These are phyloP conservation scores for Gisinianus flammeolus DNA, from an alignment of 2,888 invertebrate genomes.

Conservation along the genomic window DNA sequence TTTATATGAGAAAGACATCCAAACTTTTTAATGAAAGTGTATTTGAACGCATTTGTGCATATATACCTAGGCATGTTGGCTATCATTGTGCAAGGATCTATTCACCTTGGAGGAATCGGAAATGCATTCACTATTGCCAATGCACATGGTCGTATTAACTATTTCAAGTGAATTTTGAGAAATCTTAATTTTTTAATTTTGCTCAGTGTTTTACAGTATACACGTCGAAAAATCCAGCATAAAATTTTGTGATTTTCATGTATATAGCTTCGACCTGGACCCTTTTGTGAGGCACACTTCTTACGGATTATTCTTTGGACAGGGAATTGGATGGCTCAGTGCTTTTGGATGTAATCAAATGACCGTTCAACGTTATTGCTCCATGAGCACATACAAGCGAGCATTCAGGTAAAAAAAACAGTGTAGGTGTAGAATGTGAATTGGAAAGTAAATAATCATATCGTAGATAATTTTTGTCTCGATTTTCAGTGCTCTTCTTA, in stretches of 20 bases:
- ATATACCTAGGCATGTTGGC: conserved; percentile 76
- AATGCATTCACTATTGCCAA: conserved; percentile 59
- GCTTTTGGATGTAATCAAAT: conserved; percentile 59
- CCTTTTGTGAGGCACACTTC: conserved; percentile 51
- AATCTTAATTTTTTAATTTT: too few relatives aligned
- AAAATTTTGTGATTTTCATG: too few relatives aligned
- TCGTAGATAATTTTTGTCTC: too few relatives aligned
- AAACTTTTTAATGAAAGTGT: background rate
- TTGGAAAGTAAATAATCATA: too few relatives aligned
- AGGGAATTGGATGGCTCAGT: conserved; percentile 51
- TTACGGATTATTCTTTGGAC: conserved; percentile 50
- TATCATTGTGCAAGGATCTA: conserved; percentile 66
- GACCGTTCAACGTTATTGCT: conserved; percentile 59
- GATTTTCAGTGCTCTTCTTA: conserved; percentile 43
- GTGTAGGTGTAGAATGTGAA: too few relatives aligned
- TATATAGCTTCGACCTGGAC: conserved; percentile 45
- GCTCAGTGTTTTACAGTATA: too few relatives aligned
- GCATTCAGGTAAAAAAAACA: conserved; percentile 50
- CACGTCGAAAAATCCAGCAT: too few relatives aligned
- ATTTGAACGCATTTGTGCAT: background rate
- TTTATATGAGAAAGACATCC: background rate
- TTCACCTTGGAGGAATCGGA: conserved; percentile 59
- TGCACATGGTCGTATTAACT: conserved; percentile 49
- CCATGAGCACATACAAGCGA: conserved; percentile 55
- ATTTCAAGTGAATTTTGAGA: conserved; percentile 40